Evolutionary conservation across 2,797 vertebrate species (phyloP).

Genomic region (Falco naumanni): DNA sequence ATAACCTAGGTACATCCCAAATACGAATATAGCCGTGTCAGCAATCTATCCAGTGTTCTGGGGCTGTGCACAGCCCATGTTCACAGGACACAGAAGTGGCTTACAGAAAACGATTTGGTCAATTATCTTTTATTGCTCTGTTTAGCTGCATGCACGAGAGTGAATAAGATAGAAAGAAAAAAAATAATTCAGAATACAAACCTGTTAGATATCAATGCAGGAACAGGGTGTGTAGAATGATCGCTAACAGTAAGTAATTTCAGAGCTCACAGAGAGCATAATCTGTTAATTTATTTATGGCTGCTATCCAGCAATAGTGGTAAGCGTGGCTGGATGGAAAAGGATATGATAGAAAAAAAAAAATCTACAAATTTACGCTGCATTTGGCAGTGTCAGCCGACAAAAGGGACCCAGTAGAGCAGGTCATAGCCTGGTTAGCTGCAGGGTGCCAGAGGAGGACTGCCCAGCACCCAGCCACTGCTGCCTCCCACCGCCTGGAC

Average conservation of each 20-base stretch:
- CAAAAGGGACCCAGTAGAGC: neutral
- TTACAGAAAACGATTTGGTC: neutral
- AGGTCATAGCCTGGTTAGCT: neutral
- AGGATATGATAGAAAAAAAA: neutral
- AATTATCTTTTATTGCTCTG: neutral
- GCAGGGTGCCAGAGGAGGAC: neutral
- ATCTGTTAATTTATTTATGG: neutral
- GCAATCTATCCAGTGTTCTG: neutral
- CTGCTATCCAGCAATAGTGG: neutral
- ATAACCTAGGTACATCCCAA: neutral
- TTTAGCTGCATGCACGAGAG: neutral
- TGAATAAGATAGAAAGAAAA: neutral
- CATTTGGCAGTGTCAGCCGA: accelerated
- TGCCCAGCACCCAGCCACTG: neutral
- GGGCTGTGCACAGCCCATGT: neutral
- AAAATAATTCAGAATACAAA: neutral
- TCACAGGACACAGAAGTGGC: neutral
- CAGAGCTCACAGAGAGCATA: neutral
- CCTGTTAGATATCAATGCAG: neutral
- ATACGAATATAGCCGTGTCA: neutral
- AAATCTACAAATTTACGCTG: neutral
- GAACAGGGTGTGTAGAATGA: neutral
- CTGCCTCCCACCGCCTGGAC: neutral
- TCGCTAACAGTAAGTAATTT: neutral
- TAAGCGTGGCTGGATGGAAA: neutral